Conservation (phyloP, 2,888 invertebrate species). For the Schrankia costaestrigalis region DNA sequence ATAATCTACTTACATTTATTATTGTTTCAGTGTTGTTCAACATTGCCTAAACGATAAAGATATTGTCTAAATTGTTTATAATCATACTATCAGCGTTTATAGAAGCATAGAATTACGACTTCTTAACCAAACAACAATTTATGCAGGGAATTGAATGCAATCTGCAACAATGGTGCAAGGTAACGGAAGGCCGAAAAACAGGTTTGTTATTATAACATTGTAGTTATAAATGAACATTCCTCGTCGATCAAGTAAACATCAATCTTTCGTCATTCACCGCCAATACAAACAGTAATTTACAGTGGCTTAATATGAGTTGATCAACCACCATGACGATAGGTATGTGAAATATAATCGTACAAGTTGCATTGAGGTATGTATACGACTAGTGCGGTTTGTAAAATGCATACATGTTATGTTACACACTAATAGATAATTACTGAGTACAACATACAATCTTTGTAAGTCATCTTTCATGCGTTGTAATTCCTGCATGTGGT, state of each 20-base stretch:
- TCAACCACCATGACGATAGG: conserved; percentile 27
- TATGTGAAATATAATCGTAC: conserved; percentile 23
- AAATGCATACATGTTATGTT: conserved; percentile 22
- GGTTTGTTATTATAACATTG: conserved; percentile 29
- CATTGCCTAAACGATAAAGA: too few relatives aligned
- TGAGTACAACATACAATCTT: conserved; percentile 33
- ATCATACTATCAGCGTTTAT: too few relatives aligned
- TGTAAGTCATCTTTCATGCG: conserved; percentile 43
- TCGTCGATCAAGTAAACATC: conserved; percentile 36
- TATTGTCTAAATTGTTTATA: too few relatives aligned
- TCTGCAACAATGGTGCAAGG: conserved; percentile 10
- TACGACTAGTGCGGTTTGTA: conserved; percentile 4
- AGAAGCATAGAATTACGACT: too few relatives aligned
- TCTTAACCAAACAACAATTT: too few relatives aligned
- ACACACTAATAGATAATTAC: conserved; percentile 28
- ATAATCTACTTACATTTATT: too few relatives aligned
- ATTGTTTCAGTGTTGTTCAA: too few relatives aligned
- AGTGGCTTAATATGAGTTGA: conserved; percentile 20
- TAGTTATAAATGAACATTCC: conserved; percentile 41
- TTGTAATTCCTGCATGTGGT: conserved; percentile 26
- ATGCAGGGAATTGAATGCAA: too few relatives aligned
- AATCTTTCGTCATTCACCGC: conserved; percentile 39
- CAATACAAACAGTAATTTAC: conserved; percentile 26
- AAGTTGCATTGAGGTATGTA: conserved; percentile 16
- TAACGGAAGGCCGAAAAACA: conserved; percentile 21